phyloP scores from a whole-genome alignment of 2,888 invertebrate species.

The Noctua fimbriata region DNA sequence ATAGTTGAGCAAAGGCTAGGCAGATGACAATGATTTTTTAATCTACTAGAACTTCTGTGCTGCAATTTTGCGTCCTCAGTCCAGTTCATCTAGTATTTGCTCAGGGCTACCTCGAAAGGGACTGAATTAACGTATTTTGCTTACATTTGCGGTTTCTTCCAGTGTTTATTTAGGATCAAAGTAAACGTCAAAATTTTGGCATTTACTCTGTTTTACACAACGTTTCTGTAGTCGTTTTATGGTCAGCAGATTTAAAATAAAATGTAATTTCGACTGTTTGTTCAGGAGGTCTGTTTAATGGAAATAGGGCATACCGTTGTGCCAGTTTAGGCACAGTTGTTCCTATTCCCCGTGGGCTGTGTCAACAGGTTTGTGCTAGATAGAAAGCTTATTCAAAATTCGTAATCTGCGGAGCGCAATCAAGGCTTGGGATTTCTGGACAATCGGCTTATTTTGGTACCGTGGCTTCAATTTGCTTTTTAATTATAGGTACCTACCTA shows the following conservation, averaged over 20 bases:
- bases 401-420: background rate
- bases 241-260: slow-evolving; percentile 38
- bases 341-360: background rate
- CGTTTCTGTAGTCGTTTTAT: slow-evolving; percentile 31
- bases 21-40: too few species aligned
- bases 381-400: slow-evolving; percentile 24
- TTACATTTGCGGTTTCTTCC: slow-evolving; percentile 26
- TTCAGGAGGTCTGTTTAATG: slow-evolving; percentile 18
- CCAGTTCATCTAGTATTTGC: slow-evolving; percentile 39
- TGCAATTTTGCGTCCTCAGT: background rate
- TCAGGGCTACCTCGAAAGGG: slow-evolving; percentile 28
- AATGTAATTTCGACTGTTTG: slow-evolving; percentile 32
- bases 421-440: background rate
- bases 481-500: too few species aligned
- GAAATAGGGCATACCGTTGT: slow-evolving; percentile 31
- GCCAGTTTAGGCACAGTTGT: slow-evolving; percentile 1
- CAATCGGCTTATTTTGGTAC: background rate
- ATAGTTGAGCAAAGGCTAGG: too few species aligned
- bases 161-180: slow-evolving; percentile 47
- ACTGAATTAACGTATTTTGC: slow-evolving; percentile 27
- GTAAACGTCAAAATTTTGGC: slow-evolving; percentile 16
- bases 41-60: slow-evolving; percentile 19
- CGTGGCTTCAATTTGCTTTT: too few species aligned
- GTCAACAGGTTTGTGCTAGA: slow-evolving; percentile 41
- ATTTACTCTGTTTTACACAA: slow-evolving; percentile 4